phyloP scores from a whole-genome alignment of 2,113 vertebrate genomes.

The Pampusana beccarii region DNA sequence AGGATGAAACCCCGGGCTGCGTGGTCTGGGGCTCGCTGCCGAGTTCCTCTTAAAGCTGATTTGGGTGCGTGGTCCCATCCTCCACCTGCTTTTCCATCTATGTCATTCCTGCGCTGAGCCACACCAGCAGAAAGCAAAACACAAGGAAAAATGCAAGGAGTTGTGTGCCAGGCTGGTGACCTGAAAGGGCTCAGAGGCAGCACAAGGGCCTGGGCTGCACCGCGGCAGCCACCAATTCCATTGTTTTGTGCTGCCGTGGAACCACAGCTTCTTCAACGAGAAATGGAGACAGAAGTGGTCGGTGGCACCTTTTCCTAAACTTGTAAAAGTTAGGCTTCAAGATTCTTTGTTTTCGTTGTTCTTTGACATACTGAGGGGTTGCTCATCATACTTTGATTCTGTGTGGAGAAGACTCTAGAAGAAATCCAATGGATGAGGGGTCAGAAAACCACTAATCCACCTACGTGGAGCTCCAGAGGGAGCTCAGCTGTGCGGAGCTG shows the following conservation, averaged over 20 bases:
- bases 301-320: neutral
- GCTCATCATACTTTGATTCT: conserved; percentile 10
- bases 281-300: neutral
- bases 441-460: conserved; percentile 12
- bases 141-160: neutral
- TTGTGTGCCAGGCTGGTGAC: neutral
- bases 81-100: neutral
- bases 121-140: neutral
- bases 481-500: conserved; percentile 7
- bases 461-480: conserved; percentile 8
- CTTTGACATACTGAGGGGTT: neutral
- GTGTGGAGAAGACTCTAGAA: conserved; percentile 3
- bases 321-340: neutral
- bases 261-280: neutral
- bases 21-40: neutral
- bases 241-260: neutral
- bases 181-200: neutral
- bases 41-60: neutral
- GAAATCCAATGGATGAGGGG: neutral
- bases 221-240: neutral
- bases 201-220: neutral
- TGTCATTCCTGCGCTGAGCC: neutral
- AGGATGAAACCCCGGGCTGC: rapidly evolving
- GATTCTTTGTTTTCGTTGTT: neutral
- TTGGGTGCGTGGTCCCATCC: neutral